Conservation (phyloP, 2,797 vertebrate genomes). For the Aselliscus stoliczkanus region DNA sequence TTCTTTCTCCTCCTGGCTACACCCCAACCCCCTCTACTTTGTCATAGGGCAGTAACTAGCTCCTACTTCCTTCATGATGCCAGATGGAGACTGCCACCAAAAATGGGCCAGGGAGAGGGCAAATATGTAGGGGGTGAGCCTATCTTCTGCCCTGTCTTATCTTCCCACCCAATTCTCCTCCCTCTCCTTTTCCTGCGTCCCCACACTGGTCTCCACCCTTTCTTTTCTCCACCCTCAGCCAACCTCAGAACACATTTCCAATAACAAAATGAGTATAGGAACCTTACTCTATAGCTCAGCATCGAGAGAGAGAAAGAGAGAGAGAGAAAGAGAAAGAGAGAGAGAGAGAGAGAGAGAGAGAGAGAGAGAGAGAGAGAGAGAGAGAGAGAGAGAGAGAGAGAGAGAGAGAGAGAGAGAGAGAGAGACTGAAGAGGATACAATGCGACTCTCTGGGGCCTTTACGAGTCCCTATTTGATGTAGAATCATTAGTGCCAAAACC, state of each 20-base stretch:
- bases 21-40: neutral
- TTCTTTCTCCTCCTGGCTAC: slow-evolving; percentile 8
- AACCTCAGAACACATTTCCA: neutral
- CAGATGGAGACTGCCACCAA: neutral
- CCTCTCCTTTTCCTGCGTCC: neutral
- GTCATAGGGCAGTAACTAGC: neutral
- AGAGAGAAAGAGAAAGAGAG: too few relatives aligned
- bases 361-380: too few relatives aligned
- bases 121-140: neutral
- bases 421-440: neutral
- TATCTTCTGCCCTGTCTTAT: neutral
- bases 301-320: too few relatives aligned
- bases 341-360: too few relatives aligned
- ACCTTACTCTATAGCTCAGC: neutral
- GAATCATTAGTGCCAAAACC: slow-evolving; percentile 13
- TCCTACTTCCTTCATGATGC: neutral
- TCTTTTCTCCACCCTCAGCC: neutral
- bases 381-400: too few relatives aligned
- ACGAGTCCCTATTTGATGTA: neutral
- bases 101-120: neutral
- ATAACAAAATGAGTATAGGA: slow-evolving; percentile 8
- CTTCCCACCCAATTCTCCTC: neutral
- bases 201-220: neutral
- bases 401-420: too few relatives aligned
- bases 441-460: neutral